Base-by-base conservation (phyloP, 2,888 invertebrate species). In the Oeneis ivallda region DNA sequence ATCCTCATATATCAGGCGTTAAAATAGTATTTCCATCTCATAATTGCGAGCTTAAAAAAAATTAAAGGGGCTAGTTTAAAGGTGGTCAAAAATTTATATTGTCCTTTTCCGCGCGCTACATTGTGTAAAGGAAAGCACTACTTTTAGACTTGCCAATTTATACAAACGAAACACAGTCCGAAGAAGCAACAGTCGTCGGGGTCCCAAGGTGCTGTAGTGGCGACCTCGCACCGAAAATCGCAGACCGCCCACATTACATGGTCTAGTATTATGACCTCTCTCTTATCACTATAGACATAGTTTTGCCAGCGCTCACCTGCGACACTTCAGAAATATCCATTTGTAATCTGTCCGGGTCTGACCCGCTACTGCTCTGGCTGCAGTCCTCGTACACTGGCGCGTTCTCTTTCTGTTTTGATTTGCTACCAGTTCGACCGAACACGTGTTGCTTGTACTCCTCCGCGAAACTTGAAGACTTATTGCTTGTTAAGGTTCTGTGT, bases 311-410 rank as follows among this genome's bases (percentile, higher is more conserved):
- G 15, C 60, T 66, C n/a, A 91, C 91, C 89, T 92, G 92, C 73
- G 91, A 90, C 84, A 91, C 86, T 78, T 92, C 92, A 34, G 92
- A 92, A 73, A 94, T 94, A 82, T 95, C 95, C 84, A 95, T 95
- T 77, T 95, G 95, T 75, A 96, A 85, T 75, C 95, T 89, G 74
- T 95, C 95, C 1, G 95, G 95, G 87, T 96, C 96, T 0, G 96
- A 95, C 72, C 94, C 94, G 79, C 94, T 94, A 81, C 95, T 95
- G 81, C 93, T 95, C 71, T 93, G 93, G 76, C 94, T 94, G 78
- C 93, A 93, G 53, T 93, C 93, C 71, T 93, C 92, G 70, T 91
- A 93, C 64, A 91, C 91, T 39, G 92, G 89, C 61, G 92, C 82
- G 71, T 89, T 93, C 67, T 93, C 93, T 71, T 91, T 88, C 32